Evolutionary conservation across 1,140 invertebrate genomes (phyloP).

Genomic region (Zelostemma sp.): DNA sequence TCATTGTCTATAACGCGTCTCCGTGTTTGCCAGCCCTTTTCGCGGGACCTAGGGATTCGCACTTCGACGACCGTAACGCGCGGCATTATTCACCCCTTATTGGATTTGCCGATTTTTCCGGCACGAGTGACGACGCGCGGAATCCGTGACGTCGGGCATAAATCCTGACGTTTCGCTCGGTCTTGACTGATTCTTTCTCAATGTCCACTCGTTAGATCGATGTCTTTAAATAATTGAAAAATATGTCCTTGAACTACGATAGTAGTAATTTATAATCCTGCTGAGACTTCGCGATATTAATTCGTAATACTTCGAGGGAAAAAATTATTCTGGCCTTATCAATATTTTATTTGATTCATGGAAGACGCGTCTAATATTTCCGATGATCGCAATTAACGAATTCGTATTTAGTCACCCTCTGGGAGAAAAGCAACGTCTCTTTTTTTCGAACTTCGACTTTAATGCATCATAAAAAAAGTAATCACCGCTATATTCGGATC

Average conservation of each 20-base stretch:
- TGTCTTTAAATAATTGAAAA: too few relatives aligned
- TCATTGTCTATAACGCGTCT: slow-evolving; percentile 38
- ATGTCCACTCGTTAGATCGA: too few relatives aligned
- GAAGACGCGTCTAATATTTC: neutral
- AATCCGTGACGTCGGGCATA: slow-evolving; percentile 36
- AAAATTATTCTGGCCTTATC: too few relatives aligned
- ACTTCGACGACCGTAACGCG: slow-evolving; percentile 46
- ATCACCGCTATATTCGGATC: slow-evolving; percentile 44
- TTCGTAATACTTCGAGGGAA: too few relatives aligned
- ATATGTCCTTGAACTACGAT: too few relatives aligned
- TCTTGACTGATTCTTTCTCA: slow-evolving; percentile 42
- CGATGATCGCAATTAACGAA: slow-evolving; percentile 1
- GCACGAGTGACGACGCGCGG: slow-evolving; percentile 45
- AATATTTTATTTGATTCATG: too few relatives aligned
- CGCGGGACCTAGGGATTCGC: slow-evolving; percentile 44
- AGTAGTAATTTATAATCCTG: too few relatives aligned
- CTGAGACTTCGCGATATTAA: too few relatives aligned
- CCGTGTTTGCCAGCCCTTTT: slow-evolving; percentile 43
- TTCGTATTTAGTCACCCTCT: slow-evolving; percentile 1
- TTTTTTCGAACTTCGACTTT: slow-evolving; percentile 11
- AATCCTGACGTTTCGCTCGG: slow-evolving; percentile 44
- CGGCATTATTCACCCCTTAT: slow-evolving; percentile 57
- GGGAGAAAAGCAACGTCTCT: slow-evolving; percentile 5
- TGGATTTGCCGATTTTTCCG: slow-evolving; percentile 55
- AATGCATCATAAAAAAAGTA: slow-evolving; percentile 40